These are phyloP conservation scores for Xenopus petersii DNA, from an alignment of 2,797 vertebrate species.

Conservation along the genomic window DNA sequence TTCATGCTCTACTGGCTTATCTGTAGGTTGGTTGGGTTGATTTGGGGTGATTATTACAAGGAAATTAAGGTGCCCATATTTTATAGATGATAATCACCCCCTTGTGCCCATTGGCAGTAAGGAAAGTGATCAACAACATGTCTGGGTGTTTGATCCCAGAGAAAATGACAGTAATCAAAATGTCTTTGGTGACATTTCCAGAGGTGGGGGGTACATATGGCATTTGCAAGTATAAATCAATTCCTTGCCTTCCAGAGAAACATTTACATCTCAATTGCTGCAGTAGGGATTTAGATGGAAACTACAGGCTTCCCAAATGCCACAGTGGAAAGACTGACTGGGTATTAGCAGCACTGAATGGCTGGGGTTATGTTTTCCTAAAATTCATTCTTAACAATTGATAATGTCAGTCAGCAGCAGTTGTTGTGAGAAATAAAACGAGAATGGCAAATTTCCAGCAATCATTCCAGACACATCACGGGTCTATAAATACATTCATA, in stretches of 20 bases:
- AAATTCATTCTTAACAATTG: constrained; percentile 55
- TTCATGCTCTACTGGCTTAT: no score
- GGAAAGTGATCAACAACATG: no score
- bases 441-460: constrained; percentile 57
- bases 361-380: constrained; percentile 47
- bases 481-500: constrained; percentile 60
- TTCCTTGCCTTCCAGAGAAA: background rate
- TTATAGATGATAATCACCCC: no score
- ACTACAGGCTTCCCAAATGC: background rate
- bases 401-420: constrained; percentile 65
- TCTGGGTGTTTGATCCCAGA: no score
- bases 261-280: background rate
- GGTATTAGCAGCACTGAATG: constrained; percentile 21
- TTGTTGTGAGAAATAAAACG: constrained; percentile 59
- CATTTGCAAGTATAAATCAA: background rate
- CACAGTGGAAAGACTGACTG: constrained; percentile 28
- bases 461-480: constrained; percentile 61
- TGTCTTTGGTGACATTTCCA: no score
- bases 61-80: no score
- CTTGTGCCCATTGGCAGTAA: no score
- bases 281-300: background rate
- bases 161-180: no score
- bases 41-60: no score
- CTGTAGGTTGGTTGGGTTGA: no score
- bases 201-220: no score